Conservation (phyloP, 2,888 invertebrate species). For the Xestoiulus laeticollis region DNA sequence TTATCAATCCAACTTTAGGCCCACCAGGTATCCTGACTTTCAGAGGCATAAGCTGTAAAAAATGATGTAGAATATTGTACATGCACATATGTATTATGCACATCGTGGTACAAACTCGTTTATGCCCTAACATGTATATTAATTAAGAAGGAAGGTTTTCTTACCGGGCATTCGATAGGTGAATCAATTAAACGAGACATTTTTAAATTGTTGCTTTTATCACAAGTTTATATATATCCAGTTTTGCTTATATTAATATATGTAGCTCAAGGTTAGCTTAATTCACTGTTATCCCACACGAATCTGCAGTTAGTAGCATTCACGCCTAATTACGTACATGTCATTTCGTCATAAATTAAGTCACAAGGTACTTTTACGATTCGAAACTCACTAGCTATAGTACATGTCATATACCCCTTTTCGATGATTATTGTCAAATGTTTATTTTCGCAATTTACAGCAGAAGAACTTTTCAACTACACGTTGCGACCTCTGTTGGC, state of each 20-base stretch:
- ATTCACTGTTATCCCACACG: background rate
- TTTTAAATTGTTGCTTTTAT: background rate
- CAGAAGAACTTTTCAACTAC: too few relatives aligned
- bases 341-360: background rate
- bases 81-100: background rate
- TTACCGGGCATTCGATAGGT: constrained; percentile 48
- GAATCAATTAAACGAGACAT: background rate
- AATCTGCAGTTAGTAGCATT: background rate
- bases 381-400: background rate
- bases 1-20: constrained; percentile 48
- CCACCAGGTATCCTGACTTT: constrained; percentile 47
- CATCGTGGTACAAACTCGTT: background rate
- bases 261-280: too few relatives aligned
- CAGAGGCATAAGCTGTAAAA: constrained; percentile 52
- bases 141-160: background rate
- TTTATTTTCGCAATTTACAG: too few relatives aligned
- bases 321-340: constrained; percentile 7
- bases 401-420: too few relatives aligned
- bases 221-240: background rate
- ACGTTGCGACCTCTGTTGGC: too few relatives aligned
- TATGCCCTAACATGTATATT: too few relatives aligned
- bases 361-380: background rate
- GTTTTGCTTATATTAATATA: background rate
- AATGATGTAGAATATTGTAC: background rate
- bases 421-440: too few relatives aligned